Base-by-base conservation (phyloP, 2,113 vertebrate species). In the Copsychus sechellarum region DNA sequence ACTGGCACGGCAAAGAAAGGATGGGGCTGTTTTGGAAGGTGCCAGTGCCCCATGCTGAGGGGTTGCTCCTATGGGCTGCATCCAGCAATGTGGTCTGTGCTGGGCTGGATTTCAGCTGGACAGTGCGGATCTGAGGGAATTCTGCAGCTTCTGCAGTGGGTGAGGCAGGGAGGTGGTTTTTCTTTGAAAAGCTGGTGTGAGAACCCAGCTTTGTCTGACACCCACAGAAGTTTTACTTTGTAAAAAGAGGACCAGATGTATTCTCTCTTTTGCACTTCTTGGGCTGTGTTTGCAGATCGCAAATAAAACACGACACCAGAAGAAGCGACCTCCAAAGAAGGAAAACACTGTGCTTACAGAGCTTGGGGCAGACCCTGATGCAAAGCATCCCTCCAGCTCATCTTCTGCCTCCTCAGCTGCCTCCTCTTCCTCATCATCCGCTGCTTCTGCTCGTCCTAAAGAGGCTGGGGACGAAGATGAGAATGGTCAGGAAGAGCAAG, bases 291-390 rank as follows among this genome's bases (percentile, higher is more conserved):
- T 81, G 20, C 76, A 97, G 96, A 58, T 26, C 81, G n/a, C 40
- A 90, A 95, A 86, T 71, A 95, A 92, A 97, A 90, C 94, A 62
- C 61, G 14, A n/a, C 93, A 69, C 28, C 83, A 56, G n/a, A 96
- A 91, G 65, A 93, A 84, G 70, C 14, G 1, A 9, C 69, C 85
- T 66, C 33, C 90, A 85, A 94, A 88, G 86, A 93, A 91, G 80
- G 78, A 33, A 76, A 96, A 80, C 8, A 43, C 58, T 26, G 8
- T 81, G 72, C 84, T 95, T 45, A 71, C 88, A 81, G 84, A 96
- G n/a, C 31, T 93, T 60, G 90, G 33, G 70, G 45, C 47, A 85
- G 92, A 92, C 15, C 61, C 85, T 1, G 8, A 14, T 3, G 10
- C 2, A 43, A 78, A 93, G 82, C 86, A 8, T 4, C 72, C 70